These are phyloP conservation scores for Lampropteryx suffumata DNA, from an alignment of 2,888 invertebrate species.

Conservation along the genomic window DNA sequence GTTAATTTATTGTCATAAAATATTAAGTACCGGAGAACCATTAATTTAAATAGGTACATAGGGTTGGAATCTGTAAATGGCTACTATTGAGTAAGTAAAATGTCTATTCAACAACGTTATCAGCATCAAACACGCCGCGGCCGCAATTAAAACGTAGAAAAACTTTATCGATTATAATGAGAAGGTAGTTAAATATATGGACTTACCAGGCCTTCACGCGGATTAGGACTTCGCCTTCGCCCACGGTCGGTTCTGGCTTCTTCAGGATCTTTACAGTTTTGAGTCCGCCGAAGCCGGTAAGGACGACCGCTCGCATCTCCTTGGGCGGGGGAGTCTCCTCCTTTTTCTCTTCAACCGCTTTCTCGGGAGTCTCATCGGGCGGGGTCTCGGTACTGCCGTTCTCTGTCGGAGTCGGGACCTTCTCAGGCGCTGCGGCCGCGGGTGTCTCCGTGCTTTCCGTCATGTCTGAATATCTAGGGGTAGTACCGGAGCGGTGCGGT, in stretches of 20 bases:
- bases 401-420: conserved; percentile 82
- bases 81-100: not conserved
- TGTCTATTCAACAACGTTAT: not conserved
- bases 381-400: conserved; percentile 76
- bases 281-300: conserved; percentile 93
- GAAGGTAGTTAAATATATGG: conserved; percentile 30
- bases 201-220: conserved; percentile 94
- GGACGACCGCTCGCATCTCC: conserved; percentile 93
- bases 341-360: conserved; percentile 80
- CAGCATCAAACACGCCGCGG: not conserved
- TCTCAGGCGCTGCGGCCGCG: conserved; percentile 79
- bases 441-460: conserved; percentile 80
- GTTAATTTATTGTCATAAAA: not conserved
- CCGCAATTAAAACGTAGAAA: not conserved
- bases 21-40: no score
- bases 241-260: conserved; percentile 88
- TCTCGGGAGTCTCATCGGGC: conserved; percentile 78
- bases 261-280: conserved; percentile 92
- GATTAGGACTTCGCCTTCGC: conserved; percentile 90
- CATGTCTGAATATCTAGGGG: conserved; percentile 57
- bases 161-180: conserved; percentile 9
- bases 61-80: no score
- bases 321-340: conserved; percentile 84
- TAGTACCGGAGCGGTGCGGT: conserved; percentile 60
- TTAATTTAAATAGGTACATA: no score